phyloP scores from a whole-genome alignment of 2,797 vertebrate genomes.

The Lindbergichthys nudifrons region DNA sequence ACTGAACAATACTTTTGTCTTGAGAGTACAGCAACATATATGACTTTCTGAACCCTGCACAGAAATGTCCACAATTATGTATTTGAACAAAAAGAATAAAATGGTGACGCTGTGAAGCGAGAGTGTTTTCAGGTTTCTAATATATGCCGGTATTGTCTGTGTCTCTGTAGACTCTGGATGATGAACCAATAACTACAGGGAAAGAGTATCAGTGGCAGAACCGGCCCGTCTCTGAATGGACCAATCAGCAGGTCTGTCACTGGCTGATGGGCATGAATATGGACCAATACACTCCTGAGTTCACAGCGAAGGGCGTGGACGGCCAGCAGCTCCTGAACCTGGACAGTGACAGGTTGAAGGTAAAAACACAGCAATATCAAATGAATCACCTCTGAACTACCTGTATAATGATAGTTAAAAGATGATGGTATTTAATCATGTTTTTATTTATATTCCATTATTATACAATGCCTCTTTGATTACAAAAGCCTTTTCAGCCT shows the following conservation, averaged over 20 bases:
- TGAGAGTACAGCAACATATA: not conserved
- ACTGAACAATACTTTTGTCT: not conserved
- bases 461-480: not conserved
- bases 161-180: slow-evolving; percentile 86
- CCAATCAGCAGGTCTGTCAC: slow-evolving; percentile 91
- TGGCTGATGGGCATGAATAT: slow-evolving; percentile 93
- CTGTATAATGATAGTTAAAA: not conserved
- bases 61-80: not conserved
- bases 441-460: not conserved
- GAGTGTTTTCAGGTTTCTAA: not conserved
- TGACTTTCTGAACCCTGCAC: slow-evolving; percentile 1
- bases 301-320: slow-evolving; percentile 87
- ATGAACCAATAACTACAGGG: slow-evolving; percentile 83
- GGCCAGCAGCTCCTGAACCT: slow-evolving; percentile 89
- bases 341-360: slow-evolving; percentile 92
- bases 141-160: slow-evolving; percentile 35
- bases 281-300: slow-evolving; percentile 91
- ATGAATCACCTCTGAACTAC: not conserved
- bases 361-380: slow-evolving; percentile 50
- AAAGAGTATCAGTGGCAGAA: slow-evolving; percentile 94
- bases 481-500: not conserved
- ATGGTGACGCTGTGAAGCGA: not conserved
- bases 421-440: not conserved
- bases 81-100: not conserved
- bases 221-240: slow-evolving; percentile 90